Evolutionary conservation across 2,888 invertebrate genomes (phyloP).

Genomic region (Proisotoma minuta): DNA sequence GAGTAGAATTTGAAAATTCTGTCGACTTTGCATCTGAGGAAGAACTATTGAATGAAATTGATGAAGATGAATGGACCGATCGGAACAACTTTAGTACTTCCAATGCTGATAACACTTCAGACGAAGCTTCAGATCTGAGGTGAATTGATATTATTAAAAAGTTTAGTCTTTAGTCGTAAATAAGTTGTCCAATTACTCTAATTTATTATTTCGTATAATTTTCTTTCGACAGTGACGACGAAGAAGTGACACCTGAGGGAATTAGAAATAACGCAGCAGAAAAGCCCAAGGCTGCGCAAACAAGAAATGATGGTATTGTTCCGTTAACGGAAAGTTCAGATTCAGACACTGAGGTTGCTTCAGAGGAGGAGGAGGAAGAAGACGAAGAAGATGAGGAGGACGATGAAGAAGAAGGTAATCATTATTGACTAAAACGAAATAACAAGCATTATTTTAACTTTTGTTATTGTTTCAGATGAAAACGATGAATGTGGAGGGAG

Average conservation of each 20-base stretch:
- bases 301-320: constrained; percentile 17
- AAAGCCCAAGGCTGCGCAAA: no score
- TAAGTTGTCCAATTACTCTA: neutral
- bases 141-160: constrained; percentile 18
- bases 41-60: constrained; percentile 69
- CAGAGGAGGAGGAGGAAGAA: constrained; percentile 53
- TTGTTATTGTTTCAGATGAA: no score
- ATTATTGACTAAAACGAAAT: constrained; percentile 50
- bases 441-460: no score
- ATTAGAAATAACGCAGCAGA: constrained; percentile 18
- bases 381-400: constrained; percentile 51
- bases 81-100: constrained; percentile 75
- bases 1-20: constrained; percentile 73
- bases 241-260: constrained; percentile 47
- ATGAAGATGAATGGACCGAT: constrained; percentile 94
- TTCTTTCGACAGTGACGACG: constrained; percentile 31
- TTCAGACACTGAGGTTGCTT: constrained; percentile 45
- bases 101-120: constrained; percentile 65
- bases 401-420: constrained; percentile 49
- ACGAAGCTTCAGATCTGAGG: constrained; percentile 53
- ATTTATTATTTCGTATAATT: neutral
- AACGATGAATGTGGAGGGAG: constrained; percentile 67
- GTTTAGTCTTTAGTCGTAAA: neutral
- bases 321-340: constrained; percentile 42
- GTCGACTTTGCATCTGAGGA: constrained; percentile 49